Evolutionary conservation across 2,888 invertebrate genomes (phyloP).

Genomic region (Allophyes oxyacanthae): DNA sequence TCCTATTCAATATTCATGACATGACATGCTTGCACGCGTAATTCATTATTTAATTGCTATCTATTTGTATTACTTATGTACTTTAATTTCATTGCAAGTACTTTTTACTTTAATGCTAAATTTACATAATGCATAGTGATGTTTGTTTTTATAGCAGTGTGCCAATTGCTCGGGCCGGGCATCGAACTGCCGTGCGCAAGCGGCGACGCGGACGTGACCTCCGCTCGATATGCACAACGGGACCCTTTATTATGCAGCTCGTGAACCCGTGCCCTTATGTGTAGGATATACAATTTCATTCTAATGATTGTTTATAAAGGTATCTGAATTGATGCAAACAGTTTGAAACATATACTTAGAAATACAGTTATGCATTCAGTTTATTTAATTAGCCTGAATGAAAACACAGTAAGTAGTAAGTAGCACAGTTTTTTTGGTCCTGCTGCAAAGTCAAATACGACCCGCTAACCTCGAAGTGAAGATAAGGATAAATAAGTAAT

Average conservation of each 20-base stretch:
- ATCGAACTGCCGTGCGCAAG: slow-evolving; percentile 73
- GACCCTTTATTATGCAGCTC: slow-evolving; percentile 77
- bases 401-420: too few species aligned
- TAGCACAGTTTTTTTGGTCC: too few species aligned
- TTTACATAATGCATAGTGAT: slow-evolving; percentile 2
- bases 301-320: slow-evolving; percentile 11
- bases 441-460: too few species aligned
- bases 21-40: slow-evolving; percentile 65
- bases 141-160: slow-evolving; percentile 47
- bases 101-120: too few species aligned
- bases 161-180: slow-evolving; percentile 61
- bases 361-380: too few species aligned
- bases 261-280: slow-evolving; percentile 68
- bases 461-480: too few species aligned
- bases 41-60: slow-evolving; percentile 64
- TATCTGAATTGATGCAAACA: too few species aligned
- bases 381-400: too few species aligned
- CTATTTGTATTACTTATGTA: slow-evolving; percentile 57
- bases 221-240: slow-evolving; percentile 71
- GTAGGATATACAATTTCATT: slow-evolving; percentile 66
- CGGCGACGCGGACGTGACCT: slow-evolving; percentile 78
- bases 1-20: slow-evolving; percentile 78
- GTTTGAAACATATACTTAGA: too few species aligned
- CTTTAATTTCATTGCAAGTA: slow-evolving; percentile 48
- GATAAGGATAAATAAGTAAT: too few species aligned